Evolutionary conservation across 2,888 invertebrate species (phyloP).

Genomic region (Xanthia icteritia): DNA sequence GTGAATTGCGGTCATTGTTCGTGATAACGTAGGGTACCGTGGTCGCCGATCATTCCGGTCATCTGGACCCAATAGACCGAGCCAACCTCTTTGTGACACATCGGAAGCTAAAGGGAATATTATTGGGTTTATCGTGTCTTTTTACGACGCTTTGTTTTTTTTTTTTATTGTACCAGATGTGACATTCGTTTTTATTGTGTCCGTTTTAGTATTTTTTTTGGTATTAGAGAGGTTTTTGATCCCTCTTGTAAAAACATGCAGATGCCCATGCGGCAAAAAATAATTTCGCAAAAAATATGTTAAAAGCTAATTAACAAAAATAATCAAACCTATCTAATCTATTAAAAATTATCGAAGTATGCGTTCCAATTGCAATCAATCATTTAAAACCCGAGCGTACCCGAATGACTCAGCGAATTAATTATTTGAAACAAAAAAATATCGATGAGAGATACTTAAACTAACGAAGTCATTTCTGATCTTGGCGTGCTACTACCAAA

Average conservation of each 20-base stretch:
- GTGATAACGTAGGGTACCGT: slow-evolving; percentile 68
- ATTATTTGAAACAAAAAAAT: slow-evolving; percentile 35
- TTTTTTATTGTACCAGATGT: slow-evolving; percentile 28
- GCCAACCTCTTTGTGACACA: slow-evolving; percentile 65
- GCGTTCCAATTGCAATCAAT: slow-evolving; percentile 3
- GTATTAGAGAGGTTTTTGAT: slow-evolving; percentile 17
- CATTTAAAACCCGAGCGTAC: slow-evolving; percentile 22
- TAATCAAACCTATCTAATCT: background rate
- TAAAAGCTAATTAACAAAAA: background rate
- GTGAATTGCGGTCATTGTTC: slow-evolving; percentile 81
- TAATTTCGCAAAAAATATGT: background rate
- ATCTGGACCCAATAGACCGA: slow-evolving; percentile 71
- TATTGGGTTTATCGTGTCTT: slow-evolving; percentile 47
- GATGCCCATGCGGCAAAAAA: too few relatives aligned
- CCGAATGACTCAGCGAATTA: slow-evolving; percentile 45
- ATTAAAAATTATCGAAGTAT: background rate
- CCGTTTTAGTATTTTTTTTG: slow-evolving; percentile 24
- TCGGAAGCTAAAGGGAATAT: slow-evolving; percentile 45
- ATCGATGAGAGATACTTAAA: slow-evolving; percentile 34
- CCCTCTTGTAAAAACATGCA: background rate
- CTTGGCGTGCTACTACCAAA: slow-evolving; percentile 45
- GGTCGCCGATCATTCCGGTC: slow-evolving; percentile 74
- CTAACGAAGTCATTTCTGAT: slow-evolving; percentile 55
- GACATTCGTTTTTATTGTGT: slow-evolving; percentile 32
- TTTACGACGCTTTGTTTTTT: slow-evolving; percentile 38